Percentiles rank a stretch among this genome's conserved stretches.
phyloP scores from a whole-genome alignment of 2,888 invertebrate species.

The Phaedon cochleariae region DNA sequence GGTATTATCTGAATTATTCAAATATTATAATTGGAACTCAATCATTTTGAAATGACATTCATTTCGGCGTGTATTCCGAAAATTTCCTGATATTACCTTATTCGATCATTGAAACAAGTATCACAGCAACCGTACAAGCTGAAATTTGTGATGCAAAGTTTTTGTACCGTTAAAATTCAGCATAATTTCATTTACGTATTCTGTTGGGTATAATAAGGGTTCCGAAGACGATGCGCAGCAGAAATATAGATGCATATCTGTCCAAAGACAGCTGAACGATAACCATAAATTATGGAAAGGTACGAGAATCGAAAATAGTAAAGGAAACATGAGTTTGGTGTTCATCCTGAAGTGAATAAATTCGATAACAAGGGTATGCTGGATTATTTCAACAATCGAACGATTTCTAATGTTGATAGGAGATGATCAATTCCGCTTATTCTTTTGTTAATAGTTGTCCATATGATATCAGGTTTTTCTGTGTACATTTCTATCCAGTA shows the following conservation, averaged over 20 bases:
- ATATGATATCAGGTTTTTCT: too few relatives aligned
- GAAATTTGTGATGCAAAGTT: slow-evolving; percentile 37
- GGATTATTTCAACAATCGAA: too few relatives aligned
- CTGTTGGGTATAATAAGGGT: slow-evolving; percentile 18
- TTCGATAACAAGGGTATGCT: too few relatives aligned
- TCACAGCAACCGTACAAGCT: slow-evolving; percentile 12
- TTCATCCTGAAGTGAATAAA: too few relatives aligned
- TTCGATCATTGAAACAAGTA: slow-evolving; percentile 26
- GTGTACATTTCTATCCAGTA: too few relatives aligned
- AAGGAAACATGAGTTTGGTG: too few relatives aligned
- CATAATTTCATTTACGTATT: slow-evolving; percentile 34
- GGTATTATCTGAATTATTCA: slow-evolving; percentile 1
- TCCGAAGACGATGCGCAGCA: slow-evolving; percentile 19
- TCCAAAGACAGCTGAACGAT: slow-evolving; percentile 22
- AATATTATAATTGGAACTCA: slow-evolving; percentile 1
- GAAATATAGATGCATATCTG: slow-evolving; percentile 31
- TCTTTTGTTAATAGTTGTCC: too few relatives aligned
- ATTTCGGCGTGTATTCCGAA: not conserved
- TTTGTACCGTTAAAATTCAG: slow-evolving; percentile 31
- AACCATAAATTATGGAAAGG: not conserved
- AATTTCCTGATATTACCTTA: slow-evolving; percentile 11
- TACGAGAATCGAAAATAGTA: too few relatives aligned
- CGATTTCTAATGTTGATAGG: too few relatives aligned
- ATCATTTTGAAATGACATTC: slow-evolving; percentile 6
- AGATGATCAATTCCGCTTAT: too few relatives aligned